A percentile compares a stretch with the other conserved stretches of the same genome.
Evolutionary conservation across 2,888 invertebrate genomes (phyloP).

Genomic region (Athalia cordata): DNA sequence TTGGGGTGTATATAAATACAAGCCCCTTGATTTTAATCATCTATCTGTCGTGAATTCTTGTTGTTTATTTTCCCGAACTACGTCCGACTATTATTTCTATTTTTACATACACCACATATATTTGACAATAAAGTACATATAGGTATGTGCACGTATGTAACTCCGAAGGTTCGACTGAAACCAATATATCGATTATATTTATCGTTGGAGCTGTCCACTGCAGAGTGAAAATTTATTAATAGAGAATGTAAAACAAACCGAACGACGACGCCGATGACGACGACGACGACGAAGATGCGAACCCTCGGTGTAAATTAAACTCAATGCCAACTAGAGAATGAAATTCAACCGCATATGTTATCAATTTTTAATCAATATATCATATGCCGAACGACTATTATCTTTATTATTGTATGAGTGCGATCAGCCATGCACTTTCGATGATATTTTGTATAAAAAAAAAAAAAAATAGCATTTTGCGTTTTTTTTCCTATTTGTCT

Average conservation of each 20-base stretch:
- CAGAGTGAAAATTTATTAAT: not conserved
- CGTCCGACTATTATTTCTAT: constrained; percentile 5
- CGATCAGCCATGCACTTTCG: too few species aligned
- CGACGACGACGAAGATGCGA: not conserved
- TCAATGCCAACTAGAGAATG: too few species aligned
- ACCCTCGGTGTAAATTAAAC: too few species aligned
- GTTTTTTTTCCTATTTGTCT: too few species aligned
- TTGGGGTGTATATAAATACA: not conserved
- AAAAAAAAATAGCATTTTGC: too few species aligned
- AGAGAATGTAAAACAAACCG: not conserved
- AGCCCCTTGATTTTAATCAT: constrained; percentile 11
- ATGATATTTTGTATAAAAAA: too few species aligned
- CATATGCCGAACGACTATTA: too few species aligned
- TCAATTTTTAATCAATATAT: too few species aligned
- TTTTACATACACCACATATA: not conserved
- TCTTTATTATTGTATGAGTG: too few species aligned
- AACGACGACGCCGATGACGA: not conserved
- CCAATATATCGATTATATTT: constrained; percentile 29
- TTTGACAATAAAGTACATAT: constrained; percentile 24
- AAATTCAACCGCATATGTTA: too few species aligned
- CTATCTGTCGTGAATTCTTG: constrained; percentile 8
- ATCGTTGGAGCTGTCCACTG: not conserved
- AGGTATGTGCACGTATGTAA: not conserved
- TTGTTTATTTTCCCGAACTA: constrained; percentile 20
- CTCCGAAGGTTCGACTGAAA: not conserved